phyloP scores from a whole-genome alignment of 2,888 invertebrate species.

The Melanostoma mellinum region DNA sequence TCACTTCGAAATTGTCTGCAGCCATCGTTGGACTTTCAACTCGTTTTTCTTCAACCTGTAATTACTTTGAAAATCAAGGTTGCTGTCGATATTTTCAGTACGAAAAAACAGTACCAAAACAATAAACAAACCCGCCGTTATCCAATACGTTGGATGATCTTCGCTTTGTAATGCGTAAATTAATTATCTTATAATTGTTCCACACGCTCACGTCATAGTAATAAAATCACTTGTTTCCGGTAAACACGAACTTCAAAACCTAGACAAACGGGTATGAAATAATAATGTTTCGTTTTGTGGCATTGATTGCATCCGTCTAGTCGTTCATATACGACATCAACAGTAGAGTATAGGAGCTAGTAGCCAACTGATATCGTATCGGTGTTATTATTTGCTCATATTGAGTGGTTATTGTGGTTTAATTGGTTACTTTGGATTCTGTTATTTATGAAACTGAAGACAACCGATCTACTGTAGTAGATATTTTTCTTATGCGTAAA shows the following conservation, averaged over 20 bases:
- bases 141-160: slow-evolving; percentile 36
- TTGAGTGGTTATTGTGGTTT: slow-evolving; percentile 48
- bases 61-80: slow-evolving; percentile 27
- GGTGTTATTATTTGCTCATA: slow-evolving; percentile 23
- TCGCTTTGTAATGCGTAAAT: slow-evolving; percentile 22
- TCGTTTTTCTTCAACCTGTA: slow-evolving; percentile 8
- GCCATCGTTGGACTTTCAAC: slow-evolving; percentile 37
- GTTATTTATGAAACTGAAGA: slow-evolving; percentile 43
- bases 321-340: slow-evolving; percentile 32
- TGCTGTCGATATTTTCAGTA: slow-evolving; percentile 20
- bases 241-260: slow-evolving; percentile 54
- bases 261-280: slow-evolving; percentile 7
- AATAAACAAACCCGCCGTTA: slow-evolving; percentile 21
- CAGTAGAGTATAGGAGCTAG: background rate
- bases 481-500: too few species aligned
- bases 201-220: slow-evolving; percentile 19
- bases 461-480: slow-evolving; percentile 9
- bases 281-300: slow-evolving; percentile 32
- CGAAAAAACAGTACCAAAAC: background rate
- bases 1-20: slow-evolving; percentile 3
- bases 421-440: slow-evolving; percentile 44
- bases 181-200: slow-evolving; percentile 57
- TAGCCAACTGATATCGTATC: slow-evolving; percentile 38
- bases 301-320: slow-evolving; percentile 64
- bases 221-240: slow-evolving; percentile 56